Conservation (phyloP, 2,797 vertebrate genomes). For the Propithecus deckenii region DNA sequence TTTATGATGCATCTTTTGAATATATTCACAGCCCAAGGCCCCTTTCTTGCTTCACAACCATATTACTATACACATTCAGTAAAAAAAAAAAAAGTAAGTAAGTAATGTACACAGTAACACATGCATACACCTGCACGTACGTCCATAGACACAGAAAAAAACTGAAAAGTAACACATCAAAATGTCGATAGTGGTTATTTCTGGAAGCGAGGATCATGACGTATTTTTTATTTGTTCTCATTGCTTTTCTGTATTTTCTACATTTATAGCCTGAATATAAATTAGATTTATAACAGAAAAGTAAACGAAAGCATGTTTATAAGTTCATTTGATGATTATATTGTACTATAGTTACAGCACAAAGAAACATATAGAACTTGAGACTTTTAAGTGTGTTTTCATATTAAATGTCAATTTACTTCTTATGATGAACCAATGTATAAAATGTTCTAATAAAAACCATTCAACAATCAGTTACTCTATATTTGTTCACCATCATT, state of each 20-base stretch:
- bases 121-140: not conserved
- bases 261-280: not conserved
- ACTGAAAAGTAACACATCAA: not conserved
- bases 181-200: not conserved
- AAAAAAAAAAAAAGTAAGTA: not conserved
- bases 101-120: not conserved
- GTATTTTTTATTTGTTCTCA: not conserved
- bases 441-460: not conserved
- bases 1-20: not conserved
- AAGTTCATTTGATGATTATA: not conserved
- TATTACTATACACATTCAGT: not conserved
- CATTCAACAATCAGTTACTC: not conserved
- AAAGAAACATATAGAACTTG: not conserved
- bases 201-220: not conserved
- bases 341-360: not conserved
- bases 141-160: not conserved
- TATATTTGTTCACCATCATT: not conserved
- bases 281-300: slow-evolving; percentile 2
- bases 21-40: not conserved
- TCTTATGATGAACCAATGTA: not conserved
- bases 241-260: slow-evolving; percentile 4
- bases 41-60: not conserved
- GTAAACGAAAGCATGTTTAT: not conserved
- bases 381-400: not conserved
- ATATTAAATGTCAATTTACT: slow-evolving; percentile 4